These are phyloP conservation scores for Anguilla rostrata DNA, from an alignment of 2,113 vertebrate genomes.

Conservation along the genomic window DNA sequence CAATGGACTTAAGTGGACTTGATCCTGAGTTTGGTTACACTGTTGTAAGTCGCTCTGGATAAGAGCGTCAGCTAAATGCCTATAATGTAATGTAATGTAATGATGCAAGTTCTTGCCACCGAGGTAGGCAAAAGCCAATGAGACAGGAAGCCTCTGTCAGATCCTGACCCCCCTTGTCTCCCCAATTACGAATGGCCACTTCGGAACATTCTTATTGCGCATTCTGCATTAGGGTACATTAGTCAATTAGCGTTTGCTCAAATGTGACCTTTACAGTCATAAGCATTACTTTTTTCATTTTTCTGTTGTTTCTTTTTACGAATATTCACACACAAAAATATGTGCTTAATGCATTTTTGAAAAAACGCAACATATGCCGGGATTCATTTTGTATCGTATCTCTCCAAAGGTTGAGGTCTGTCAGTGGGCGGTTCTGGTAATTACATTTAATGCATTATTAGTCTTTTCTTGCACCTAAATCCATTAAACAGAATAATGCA, in stretches of 20 bases:
- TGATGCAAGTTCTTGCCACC: not conserved
- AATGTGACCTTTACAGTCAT: constrained; percentile 7
- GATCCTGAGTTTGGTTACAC: too few species aligned
- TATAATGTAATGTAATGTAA: too few species aligned
- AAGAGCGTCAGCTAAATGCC: too few species aligned
- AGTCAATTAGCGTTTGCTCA: constrained; percentile 9
- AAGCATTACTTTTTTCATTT: not conserved
- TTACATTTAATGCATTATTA: constrained; percentile 48
- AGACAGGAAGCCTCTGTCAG: constrained; percentile 4
- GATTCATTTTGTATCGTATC: constrained; percentile 51
- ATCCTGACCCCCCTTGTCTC: constrained; percentile 32
- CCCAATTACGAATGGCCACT: constrained; percentile 10
- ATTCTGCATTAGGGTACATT: not conserved
- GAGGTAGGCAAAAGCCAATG: constrained; percentile 31
- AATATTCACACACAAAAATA: not conserved
- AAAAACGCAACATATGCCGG: constrained; percentile 34
- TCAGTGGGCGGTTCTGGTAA: constrained; percentile 56
- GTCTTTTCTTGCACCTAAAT: constrained; percentile 42
- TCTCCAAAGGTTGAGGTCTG: constrained; percentile 50
- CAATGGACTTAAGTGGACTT: too few species aligned
- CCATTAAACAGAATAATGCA: constrained; percentile 31
- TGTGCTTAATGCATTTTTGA: constrained; percentile 30
- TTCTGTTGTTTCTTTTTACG: not conserved
- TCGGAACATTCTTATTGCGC: not conserved
- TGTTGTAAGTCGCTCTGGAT: too few species aligned